These are phyloP conservation scores for Mythimna ferrago DNA, from an alignment of 2,888 invertebrate genomes.

Conservation along the genomic window DNA sequence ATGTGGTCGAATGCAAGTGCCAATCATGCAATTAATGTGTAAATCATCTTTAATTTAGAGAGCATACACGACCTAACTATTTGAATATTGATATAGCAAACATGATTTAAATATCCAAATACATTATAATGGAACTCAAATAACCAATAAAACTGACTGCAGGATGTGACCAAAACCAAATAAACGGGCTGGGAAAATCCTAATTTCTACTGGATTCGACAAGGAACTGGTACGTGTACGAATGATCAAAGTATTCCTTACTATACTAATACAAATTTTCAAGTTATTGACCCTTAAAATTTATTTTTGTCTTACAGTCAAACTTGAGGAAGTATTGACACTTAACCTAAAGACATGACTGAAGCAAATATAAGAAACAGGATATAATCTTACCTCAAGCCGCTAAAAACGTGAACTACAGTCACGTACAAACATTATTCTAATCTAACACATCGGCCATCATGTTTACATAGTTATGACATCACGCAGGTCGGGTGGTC, in stretches of 20 bases:
- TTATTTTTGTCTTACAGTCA: neutral
- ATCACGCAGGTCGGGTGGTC: conserved; percentile 39
- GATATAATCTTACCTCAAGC: conserved; percentile 30
- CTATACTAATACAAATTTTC: neutral
- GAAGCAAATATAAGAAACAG: conserved; percentile 32
- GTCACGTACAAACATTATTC: conserved; percentile 45
- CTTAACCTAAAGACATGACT: neutral
- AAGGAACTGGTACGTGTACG: neutral
- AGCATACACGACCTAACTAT: conserved; percentile 7
- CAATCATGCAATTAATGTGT: conserved; percentile 22
- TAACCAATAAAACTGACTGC: neutral
- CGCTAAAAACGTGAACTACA: conserved; percentile 32
- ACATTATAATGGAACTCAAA: conserved; percentile 2
- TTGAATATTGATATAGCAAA: conserved; percentile 14
- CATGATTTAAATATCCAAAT: conserved; percentile 7
- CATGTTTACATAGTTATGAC: conserved; percentile 50
- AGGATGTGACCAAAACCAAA: neutral
- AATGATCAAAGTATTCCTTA: neutral
- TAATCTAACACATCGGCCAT: conserved; percentile 46
- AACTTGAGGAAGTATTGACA: neutral
- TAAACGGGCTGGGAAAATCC: neutral
- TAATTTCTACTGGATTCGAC: neutral
- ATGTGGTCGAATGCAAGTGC: conserved; percentile 28
- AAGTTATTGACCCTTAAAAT: neutral
- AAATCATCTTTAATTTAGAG: conserved; percentile 29